phyloP scores from a whole-genome alignment of 2,797 vertebrate genomes.

The Sebastes dallii region DNA sequence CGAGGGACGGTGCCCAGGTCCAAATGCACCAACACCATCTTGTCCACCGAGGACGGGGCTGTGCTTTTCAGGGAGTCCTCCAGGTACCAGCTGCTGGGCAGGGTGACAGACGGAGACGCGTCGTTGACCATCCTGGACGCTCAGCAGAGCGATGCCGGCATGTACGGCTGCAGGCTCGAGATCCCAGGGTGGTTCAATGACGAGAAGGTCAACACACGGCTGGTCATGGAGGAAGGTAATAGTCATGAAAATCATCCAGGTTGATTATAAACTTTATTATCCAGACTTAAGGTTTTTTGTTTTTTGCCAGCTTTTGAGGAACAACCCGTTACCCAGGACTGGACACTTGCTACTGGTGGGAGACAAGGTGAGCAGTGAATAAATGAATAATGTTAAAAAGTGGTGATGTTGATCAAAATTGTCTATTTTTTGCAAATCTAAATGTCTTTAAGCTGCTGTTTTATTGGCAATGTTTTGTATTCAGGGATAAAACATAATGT shows the following conservation, averaged over 20 bases:
- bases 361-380: slow-evolving; percentile 6
- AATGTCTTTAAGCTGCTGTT: not conserved
- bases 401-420: not conserved
- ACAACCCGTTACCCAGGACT: not conserved
- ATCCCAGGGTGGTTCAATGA: slow-evolving; percentile 80
- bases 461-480: not conserved
- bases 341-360: not conserved
- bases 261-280: not conserved
- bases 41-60: slow-evolving; percentile 56
- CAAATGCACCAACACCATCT: slow-evolving; percentile 63
- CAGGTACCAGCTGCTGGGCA: slow-evolving; percentile 77
- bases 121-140: slow-evolving; percentile 79
- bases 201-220: slow-evolving; percentile 1
- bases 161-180: slow-evolving; percentile 85
- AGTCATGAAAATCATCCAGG: not conserved
- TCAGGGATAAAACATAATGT: not conserved
- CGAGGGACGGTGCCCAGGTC: slow-evolving; percentile 43
- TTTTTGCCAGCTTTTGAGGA: slow-evolving; percentile 21
- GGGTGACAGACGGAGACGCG: slow-evolving; percentile 57
- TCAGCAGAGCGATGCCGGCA: slow-evolving; percentile 71
- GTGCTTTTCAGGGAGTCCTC: slow-evolving; percentile 11
- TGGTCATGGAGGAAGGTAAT: slow-evolving; percentile 73
- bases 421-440: not conserved
- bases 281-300: not conserved
- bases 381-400: not conserved